Base-by-base conservation (phyloP, 2,113 vertebrate genomes). In the Corvus cornix region DNA sequence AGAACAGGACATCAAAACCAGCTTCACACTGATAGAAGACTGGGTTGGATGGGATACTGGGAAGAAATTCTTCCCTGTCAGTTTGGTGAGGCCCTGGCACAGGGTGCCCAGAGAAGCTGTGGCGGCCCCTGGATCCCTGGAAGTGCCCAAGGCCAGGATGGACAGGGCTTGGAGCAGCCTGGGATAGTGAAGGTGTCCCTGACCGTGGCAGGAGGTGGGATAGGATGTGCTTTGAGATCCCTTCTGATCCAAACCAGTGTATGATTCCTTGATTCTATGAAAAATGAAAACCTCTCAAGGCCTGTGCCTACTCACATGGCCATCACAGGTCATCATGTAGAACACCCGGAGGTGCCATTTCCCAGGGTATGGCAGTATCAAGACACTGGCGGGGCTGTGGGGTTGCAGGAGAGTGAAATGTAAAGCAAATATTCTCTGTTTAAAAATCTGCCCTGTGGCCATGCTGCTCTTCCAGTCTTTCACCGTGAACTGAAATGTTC, bases 391-490 rank as follows among this genome's bases (percentile, higher is more conserved):
- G 39, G 48, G 39, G n/a, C n/a, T 8, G 7, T 6, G 6, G 28
- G 35, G 20, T 2, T 46, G 53, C 51, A 23, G 27, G 4, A 9
- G 16, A 6, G 26, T 13, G 33, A 53, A 19, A 16, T 4, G 13
- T 0, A 19, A 13, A 86, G 31, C 13, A 59, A 44, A 56, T 1
- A 49, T 0, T 31, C 7, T 58, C 28, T 16, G 53, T 35, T 43
- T 59, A 4, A 16, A 30, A 7, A 35, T 10, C 20, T 13, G 16
- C 19, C 48, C 28, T 10, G 0, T 3, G 31, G 35, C n/a, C 8
- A 2, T 2, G 24, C 26, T 2, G 4, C 43, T 22, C 13, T 3
- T 17, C 7, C 37, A 12, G 17, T 7, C 16, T 1, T 3, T 11
- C 59, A 6, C 21, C 4, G 6, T 0, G 19, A 39, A 6, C 15